phyloP scores from a whole-genome alignment of 2,797 vertebrate genomes.

The Psittacula echo region DNA sequence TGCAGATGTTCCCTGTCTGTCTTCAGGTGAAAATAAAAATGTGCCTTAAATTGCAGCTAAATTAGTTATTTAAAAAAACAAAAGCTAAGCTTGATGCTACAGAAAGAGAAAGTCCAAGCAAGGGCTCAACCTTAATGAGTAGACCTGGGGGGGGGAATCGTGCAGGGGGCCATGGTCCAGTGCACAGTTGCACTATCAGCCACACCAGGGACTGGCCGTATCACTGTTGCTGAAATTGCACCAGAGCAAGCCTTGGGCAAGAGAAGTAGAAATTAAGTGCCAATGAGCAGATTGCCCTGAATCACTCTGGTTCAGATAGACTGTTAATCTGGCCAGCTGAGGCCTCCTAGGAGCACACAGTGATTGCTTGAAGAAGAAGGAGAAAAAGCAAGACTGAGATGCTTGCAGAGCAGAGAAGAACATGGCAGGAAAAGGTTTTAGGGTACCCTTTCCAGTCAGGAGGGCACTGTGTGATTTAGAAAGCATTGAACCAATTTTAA shows the following conservation, averaged over 20 bases:
- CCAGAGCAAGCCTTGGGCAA: background rate
- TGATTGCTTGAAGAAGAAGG: rapidly evolving
- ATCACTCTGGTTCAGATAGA: background rate
- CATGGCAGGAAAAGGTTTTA: background rate
- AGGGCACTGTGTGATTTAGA: background rate
- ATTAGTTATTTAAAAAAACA: background rate
- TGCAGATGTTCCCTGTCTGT: rapidly evolving
- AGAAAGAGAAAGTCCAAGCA: background rate
- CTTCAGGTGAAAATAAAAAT: background rate
- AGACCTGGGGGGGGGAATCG: background rate
- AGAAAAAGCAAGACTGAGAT: background rate
- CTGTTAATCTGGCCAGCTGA: constrained; percentile 2
- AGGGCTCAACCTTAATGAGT: background rate
- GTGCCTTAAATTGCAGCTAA: background rate
- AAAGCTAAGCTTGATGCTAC: background rate
- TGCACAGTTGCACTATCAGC: background rate
- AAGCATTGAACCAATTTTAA: background rate
- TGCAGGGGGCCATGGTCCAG: background rate
- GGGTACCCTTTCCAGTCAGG: background rate
- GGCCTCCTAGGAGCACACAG: background rate
- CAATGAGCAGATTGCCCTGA: background rate
- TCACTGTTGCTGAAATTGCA: background rate
- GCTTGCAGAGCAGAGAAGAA: background rate
- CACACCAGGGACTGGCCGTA: background rate
- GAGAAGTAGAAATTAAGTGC: background rate